These are phyloP conservation scores for Bothrops jararaca DNA, from an alignment of 2,113 vertebrate genomes.

Conservation along the genomic window DNA sequence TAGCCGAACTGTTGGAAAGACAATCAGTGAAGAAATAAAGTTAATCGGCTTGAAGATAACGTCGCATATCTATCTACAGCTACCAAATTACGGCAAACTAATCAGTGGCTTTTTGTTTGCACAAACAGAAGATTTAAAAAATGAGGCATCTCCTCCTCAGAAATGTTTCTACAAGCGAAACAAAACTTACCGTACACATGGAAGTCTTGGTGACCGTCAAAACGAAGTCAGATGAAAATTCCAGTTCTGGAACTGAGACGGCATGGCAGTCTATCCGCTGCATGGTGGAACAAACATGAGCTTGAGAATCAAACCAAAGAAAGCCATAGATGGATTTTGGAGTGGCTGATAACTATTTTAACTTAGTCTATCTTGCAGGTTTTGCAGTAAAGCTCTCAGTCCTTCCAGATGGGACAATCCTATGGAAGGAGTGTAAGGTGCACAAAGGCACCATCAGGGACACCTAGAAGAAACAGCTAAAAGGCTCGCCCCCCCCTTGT, in stretches of 20 bases:
- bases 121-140: neutral
- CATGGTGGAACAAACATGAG: neutral
- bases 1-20: neutral
- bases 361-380: neutral
- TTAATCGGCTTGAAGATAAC: neutral
- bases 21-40: neutral
- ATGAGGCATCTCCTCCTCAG: neutral
- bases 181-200: conserved; percentile 81
- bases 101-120: neutral
- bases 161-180: conserved; percentile 8
- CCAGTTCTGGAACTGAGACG: conserved; percentile 78
- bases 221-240: conserved; percentile 86
- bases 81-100: neutral
- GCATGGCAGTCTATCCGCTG: conserved; percentile 85
- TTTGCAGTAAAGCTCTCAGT: neutral
- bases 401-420: neutral
- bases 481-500: neutral
- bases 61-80: neutral
- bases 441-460: no score
- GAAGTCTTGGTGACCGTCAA: conserved; percentile 77
- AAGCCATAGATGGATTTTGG: neutral
- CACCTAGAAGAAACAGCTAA: neutral
- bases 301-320: conserved; percentile 11
- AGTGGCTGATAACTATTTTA: neutral
- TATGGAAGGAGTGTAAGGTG: no score